Conservation (phyloP, 2,888 invertebrate species). For the Crossocerus cetratus region DNA sequence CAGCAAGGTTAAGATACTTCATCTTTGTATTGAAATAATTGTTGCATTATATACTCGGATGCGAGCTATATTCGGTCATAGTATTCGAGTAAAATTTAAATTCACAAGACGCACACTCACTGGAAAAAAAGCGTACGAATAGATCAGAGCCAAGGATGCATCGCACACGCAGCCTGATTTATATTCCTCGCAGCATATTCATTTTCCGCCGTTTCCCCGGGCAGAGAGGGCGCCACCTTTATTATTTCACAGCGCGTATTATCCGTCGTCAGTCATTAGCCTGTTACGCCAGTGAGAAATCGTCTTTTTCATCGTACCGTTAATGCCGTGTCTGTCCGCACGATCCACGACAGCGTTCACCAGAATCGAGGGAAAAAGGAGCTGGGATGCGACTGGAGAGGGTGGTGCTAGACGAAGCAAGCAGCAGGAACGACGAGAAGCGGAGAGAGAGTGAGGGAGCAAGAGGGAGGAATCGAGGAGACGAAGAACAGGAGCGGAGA, state of each 20-base stretch:
- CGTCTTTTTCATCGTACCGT: conserved; percentile 34
- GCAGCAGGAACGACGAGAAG: background rate
- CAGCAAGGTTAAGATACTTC: no score
- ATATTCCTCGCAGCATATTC: conserved; percentile 36
- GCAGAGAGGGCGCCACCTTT: conserved; percentile 19
- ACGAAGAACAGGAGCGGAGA: conserved; percentile 27
- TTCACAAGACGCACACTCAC: no score
- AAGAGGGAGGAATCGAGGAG: background rate
- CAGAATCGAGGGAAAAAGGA: no score
- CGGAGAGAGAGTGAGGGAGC: background rate
- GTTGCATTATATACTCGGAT: no score
- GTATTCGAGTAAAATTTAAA: no score
- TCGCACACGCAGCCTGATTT: conserved; percentile 35
- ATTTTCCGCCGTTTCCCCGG: conserved; percentile 35
- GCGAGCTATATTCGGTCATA: no score
- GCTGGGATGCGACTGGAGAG: conserved; percentile 2
- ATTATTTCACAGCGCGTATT: conserved; percentile 42
- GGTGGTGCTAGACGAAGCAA: conserved; percentile 6
- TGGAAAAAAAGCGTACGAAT: background rate
- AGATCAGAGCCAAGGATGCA: background rate
- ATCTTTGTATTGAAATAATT: no score
- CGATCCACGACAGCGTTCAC: background rate
- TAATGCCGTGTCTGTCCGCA: conserved; percentile 20
- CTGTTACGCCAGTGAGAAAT: conserved; percentile 44
- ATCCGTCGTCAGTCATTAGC: conserved; percentile 31